Percentiles rank a stretch among this genome's conserved stretches.
phyloP scores from a whole-genome alignment of 2,797 vertebrate genomes.

The Craterocephalus amniculus region DNA sequence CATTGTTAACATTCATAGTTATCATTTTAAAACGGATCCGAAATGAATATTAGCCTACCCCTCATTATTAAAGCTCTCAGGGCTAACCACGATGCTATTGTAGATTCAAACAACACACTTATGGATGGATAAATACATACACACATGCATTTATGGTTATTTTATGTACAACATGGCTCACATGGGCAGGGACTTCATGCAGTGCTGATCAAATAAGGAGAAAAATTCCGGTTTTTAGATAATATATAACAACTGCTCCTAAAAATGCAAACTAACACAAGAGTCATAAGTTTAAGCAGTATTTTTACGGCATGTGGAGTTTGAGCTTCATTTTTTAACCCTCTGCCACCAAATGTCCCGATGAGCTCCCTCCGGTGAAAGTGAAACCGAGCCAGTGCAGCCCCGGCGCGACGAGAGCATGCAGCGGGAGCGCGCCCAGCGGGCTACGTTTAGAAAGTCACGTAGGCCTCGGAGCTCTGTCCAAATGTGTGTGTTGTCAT shows the following conservation, averaged over 20 bases:
- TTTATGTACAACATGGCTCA: not conserved
- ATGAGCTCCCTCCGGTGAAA: constrained; percentile 22
- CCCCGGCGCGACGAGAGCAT: not conserved
- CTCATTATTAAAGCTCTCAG: not conserved
- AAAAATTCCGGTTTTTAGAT: not conserved
- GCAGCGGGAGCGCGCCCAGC: constrained; percentile 58
- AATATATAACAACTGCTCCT: not conserved
- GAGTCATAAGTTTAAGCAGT: not conserved
- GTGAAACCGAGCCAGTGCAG: constrained; percentile 38
- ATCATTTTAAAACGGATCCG: not conserved
- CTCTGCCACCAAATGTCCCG: not conserved
- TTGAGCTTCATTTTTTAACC: not conserved
- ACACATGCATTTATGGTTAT: not conserved
- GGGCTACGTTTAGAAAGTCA: constrained; percentile 81
- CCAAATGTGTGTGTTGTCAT: not conserved
- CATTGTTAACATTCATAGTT: not conserved
- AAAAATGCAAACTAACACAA: not conserved
- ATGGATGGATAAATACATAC: not conserved
- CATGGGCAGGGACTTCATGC: not conserved
- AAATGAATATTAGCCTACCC: not conserved
- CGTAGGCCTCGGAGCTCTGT: constrained; percentile 74
- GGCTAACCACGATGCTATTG: not conserved
- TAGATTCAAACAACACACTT: not conserved
- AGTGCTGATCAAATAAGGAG: not conserved
- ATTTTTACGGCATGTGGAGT: not conserved